Percentiles rank a stretch among this genome's conserved stretches.
Conservation (phyloP, 2,888 invertebrate species). For the Balanococcus diminutus region DNA sequence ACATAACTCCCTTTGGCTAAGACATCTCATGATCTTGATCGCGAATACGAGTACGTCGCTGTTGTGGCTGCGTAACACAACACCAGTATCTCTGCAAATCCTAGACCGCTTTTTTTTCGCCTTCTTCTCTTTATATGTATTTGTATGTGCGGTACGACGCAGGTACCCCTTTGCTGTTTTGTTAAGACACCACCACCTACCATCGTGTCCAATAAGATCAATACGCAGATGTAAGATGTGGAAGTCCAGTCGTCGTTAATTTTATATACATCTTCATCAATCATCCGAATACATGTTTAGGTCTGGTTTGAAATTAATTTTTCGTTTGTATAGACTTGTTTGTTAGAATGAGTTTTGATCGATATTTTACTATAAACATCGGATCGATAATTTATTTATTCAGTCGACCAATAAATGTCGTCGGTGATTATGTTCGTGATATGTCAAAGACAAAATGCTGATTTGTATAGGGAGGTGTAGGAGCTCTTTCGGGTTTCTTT, state of each 20-base stretch:
- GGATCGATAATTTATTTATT: slow-evolving; percentile 13
- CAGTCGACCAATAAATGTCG: slow-evolving; percentile 1
- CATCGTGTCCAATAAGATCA: not conserved
- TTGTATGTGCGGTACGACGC: no score
- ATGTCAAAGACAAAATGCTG: not conserved
- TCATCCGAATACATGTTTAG: not conserved
- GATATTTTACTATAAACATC: not conserved
- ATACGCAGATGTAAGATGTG: not conserved
- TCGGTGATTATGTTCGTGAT: not conserved
- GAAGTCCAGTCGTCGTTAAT: not conserved
- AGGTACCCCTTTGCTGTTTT: not conserved
- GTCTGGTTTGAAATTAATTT: not conserved
- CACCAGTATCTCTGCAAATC: not conserved
- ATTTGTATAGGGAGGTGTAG: not conserved
- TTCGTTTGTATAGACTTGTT: not conserved
- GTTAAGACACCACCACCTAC: not conserved
- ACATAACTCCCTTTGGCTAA: not conserved
- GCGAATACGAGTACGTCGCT: no score
- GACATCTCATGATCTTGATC: not conserved
- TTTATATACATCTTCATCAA: slow-evolving; percentile 6
- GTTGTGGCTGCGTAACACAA: no score
- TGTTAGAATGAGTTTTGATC: not conserved
- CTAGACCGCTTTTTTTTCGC: not conserved
- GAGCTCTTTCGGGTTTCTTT: not conserved
- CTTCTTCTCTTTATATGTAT: not conserved